Percentiles rank a stretch among this genome's conserved stretches.
These are phyloP conservation scores for Melangyna quadrimaculata DNA, from an alignment of 2,888 invertebrate species.

Conservation along the genomic window DNA sequence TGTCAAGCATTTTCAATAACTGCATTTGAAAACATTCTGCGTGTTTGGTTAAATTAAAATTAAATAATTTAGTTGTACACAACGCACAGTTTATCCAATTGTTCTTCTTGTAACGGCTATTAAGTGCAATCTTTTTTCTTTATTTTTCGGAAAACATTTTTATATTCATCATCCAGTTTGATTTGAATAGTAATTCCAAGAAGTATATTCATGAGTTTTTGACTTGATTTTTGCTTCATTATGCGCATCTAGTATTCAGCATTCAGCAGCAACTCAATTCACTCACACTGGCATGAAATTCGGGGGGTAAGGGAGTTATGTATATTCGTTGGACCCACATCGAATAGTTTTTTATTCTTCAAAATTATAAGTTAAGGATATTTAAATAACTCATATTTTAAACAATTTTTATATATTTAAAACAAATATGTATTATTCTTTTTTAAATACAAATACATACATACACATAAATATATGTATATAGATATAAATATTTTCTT, in stretches of 20 bases:
- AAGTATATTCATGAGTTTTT: background rate
- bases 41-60: background rate
- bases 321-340: background rate
- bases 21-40: background rate
- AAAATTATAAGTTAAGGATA: constrained; percentile 33
- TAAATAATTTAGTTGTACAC: constrained; percentile 18
- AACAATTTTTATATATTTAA: constrained; percentile 48
- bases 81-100: constrained; percentile 39
- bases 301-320: background rate
- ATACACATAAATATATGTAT: constrained; percentile 18
- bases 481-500: constrained; percentile 26
- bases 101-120: constrained; percentile 25
- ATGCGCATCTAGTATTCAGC: background rate
- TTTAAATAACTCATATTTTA: constrained; percentile 41
- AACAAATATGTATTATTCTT: constrained; percentile 31
- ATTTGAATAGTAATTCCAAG: constrained; percentile 13
- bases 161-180: constrained; percentile 7
- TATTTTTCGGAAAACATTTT: constrained; percentile 14
- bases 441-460: constrained; percentile 1
- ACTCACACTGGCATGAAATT: background rate
- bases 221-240: background rate
- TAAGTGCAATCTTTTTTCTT: constrained; percentile 49
- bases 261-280: background rate
- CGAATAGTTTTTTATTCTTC: constrained; percentile 40
- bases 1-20: background rate